Conservation (phyloP, 1,140 invertebrate species). For the Atopsyche davidsoni region DNA sequence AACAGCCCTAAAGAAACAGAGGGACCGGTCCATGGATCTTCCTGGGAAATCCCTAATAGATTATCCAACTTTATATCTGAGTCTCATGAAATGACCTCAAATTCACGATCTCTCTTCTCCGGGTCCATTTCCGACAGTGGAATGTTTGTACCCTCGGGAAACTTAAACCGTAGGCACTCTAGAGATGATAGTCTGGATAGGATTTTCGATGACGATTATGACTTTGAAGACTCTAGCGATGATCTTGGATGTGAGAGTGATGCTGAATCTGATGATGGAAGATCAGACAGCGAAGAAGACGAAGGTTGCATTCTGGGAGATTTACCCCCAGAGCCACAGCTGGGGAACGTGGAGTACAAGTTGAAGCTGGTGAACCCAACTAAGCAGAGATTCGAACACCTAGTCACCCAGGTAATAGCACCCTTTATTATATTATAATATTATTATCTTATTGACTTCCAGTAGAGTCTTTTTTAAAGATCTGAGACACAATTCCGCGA, state of each 20-base stretch:
- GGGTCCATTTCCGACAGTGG: conserved; percentile 23
- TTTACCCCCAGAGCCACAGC: conserved; percentile 82
- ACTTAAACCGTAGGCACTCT: conserved; percentile 36
- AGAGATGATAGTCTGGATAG: conserved; percentile 34
- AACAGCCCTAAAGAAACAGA: background rate
- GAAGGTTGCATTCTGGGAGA: conserved; percentile 48
- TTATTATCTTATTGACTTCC: background rate
- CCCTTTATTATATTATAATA: background rate
- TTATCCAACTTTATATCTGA: conserved; percentile 18
- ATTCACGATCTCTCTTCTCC: conserved; percentile 9
- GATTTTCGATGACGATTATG: conserved; percentile 25
- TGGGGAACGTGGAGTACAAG: conserved; percentile 92
- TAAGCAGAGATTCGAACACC: conserved; percentile 77
- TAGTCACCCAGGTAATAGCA: conserved; percentile 71
- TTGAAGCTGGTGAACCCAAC: conserved; percentile 81
- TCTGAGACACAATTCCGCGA: too few relatives aligned
- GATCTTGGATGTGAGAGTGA: conserved; percentile 4
- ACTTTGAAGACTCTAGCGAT: conserved; percentile 9
- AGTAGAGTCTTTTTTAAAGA: background rate
- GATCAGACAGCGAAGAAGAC: conserved; percentile 35
- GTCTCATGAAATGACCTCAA: conserved; percentile 7
- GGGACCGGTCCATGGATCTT: too few relatives aligned
- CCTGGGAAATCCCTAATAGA: conserved; percentile 8
- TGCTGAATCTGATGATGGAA: background rate
- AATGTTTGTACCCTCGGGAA: conserved; percentile 29